A percentile compares a stretch with the other conserved stretches of the same genome.
These are phyloP conservation scores for Phyllopteryx taeniolatus DNA, from an alignment of 2,113 vertebrate species.

Conservation along the genomic window DNA sequence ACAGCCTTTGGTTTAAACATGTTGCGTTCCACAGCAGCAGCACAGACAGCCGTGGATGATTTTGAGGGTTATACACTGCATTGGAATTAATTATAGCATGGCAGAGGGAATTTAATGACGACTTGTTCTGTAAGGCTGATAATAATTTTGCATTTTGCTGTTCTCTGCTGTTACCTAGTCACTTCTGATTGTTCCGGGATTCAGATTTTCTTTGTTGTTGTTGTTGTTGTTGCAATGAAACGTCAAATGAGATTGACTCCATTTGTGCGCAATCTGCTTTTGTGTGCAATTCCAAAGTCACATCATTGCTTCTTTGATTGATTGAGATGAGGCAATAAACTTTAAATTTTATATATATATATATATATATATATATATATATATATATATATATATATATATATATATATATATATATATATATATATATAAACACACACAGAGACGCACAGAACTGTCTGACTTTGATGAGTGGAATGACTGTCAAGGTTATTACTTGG, in stretches of 20 bases:
- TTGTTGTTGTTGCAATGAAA: constrained; percentile 25
- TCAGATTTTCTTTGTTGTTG: constrained; percentile 9
- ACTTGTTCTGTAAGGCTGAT: constrained; percentile 14
- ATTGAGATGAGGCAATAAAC: constrained; percentile 14
- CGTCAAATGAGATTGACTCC: constrained; percentile 32
- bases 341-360: neutral
- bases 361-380: neutral
- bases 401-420: neutral
- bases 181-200: constrained; percentile 7
- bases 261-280: neutral
- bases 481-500: constrained; percentile 63
- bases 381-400: neutral
- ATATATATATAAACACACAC: neutral
- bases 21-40: constrained; percentile 30
- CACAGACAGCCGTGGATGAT: constrained; percentile 32
- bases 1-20: constrained; percentile 32
- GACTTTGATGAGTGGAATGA: constrained; percentile 42
- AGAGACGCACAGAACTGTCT: neutral
- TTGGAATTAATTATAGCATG: constrained; percentile 55
- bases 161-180: constrained; percentile 22
- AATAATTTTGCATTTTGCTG: constrained; percentile 27
- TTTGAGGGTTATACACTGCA: constrained; percentile 57
- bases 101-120: constrained; percentile 30
- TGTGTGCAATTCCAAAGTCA: constrained; percentile 27
- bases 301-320: constrained; percentile 21